phyloP scores from a whole-genome alignment of 2,113 vertebrate species.

The Cardinalis cardinalis region DNA sequence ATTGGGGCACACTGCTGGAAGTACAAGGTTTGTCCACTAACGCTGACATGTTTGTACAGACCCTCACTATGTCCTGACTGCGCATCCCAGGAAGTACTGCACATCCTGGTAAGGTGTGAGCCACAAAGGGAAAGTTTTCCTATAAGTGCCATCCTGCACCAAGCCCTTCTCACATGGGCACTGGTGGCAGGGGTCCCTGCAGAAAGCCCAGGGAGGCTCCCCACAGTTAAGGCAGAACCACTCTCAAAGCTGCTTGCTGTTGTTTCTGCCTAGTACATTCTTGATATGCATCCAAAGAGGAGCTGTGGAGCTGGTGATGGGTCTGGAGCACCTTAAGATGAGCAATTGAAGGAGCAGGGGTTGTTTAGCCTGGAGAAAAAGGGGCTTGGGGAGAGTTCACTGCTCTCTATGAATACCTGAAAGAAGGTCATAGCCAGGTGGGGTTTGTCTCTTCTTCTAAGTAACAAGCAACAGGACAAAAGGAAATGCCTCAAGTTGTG shows the following conservation, averaged over 20 bases:
- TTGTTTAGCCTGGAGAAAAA: background rate
- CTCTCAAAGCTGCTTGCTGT: background rate
- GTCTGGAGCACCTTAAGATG: background rate
- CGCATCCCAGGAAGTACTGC: background rate
- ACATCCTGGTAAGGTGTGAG: accelerated
- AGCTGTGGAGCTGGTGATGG: background rate
- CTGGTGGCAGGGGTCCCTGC: no score
- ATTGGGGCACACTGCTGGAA: background rate
- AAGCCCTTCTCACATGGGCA: accelerated
- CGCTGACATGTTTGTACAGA: accelerated
- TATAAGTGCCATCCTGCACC: accelerated
- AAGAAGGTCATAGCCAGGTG: background rate
- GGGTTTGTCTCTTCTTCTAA: background rate
- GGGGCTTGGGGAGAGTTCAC: background rate
- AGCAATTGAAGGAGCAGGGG: background rate
- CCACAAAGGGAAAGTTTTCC: background rate
- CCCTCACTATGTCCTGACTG: background rate
- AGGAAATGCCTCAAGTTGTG: background rate
- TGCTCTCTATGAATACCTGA: background rate
- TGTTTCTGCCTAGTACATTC: background rate
- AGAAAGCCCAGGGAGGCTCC: background rate
- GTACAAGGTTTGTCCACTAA: no score
- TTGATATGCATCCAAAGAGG: background rate
- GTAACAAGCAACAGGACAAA: background rate
- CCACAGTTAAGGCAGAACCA: background rate